Evolutionary conservation across 2,797 vertebrate genomes (phyloP).

Genomic region (Sebastes taczanowskii): DNA sequence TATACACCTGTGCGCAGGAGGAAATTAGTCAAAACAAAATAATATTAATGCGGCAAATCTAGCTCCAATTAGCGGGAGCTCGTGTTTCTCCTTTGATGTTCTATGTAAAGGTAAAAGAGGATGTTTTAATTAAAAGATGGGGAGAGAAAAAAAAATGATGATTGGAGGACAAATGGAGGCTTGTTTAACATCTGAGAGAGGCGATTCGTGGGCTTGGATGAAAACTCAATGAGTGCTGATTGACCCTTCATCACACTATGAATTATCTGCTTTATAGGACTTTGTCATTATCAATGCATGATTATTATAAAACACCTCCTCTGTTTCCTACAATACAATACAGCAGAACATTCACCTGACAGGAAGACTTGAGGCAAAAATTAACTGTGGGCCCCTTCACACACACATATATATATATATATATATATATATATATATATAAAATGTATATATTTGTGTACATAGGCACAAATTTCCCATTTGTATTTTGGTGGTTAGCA

Average conservation of each 20-base stretch:
- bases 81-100: constrained; percentile 63
- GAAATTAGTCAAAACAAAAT: constrained; percentile 67
- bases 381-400: too few species aligned
- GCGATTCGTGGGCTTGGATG: not conserved
- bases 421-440: too few species aligned
- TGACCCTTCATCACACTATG: not conserved
- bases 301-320: too few species aligned
- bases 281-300: not conserved
- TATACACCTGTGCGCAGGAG: constrained; percentile 37
- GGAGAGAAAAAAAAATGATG: constrained; percentile 1
- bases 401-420: too few species aligned
- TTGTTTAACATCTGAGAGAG: constrained; percentile 54
- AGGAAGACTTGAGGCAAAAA: too few species aligned
- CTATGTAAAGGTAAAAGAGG: constrained; percentile 44
- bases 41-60: constrained; percentile 53
- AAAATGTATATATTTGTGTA: too few species aligned
- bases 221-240: not conserved
- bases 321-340: too few species aligned
- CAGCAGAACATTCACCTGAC: too few species aligned
- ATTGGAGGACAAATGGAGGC: constrained; percentile 56
- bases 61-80: constrained; percentile 58
- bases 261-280: not conserved
- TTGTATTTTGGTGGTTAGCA: too few species aligned
- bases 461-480: too few species aligned
- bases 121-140: constrained; percentile 51